Evolutionary conservation across 2,888 invertebrate species (phyloP).

Genomic region (Drosophila suboccidentalis): DNA sequence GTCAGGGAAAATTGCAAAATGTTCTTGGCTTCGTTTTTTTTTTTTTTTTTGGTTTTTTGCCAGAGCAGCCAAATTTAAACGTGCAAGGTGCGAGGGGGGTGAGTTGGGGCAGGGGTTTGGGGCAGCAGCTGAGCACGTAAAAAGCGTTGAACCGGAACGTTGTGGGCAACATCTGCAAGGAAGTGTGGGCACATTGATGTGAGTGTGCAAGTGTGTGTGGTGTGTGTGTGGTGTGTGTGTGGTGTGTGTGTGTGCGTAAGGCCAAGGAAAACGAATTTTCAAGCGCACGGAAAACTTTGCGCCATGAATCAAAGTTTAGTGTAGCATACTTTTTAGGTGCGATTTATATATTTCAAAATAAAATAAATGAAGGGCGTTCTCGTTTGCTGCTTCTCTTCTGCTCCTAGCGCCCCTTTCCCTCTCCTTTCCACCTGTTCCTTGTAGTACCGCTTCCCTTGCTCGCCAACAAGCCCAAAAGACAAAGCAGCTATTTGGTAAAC

Average conservation of each 20-base stretch:
- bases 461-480: slow-evolving; percentile 63
- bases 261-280: slow-evolving; percentile 76
- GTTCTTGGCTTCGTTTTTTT: slow-evolving; percentile 29
- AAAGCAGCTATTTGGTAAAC: slow-evolving; percentile 61
- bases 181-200: slow-evolving; percentile 49
- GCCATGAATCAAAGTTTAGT: slow-evolving; percentile 82
- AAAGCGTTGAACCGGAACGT: slow-evolving; percentile 80
- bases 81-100: slow-evolving; percentile 35
- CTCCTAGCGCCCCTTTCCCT: background rate
- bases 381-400: slow-evolving; percentile 19
- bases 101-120: slow-evolving; percentile 14
- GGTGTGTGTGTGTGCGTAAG: slow-evolving; percentile 61
- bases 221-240: slow-evolving; percentile 37
- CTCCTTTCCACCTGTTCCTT: too few relatives aligned
- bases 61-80: slow-evolving; percentile 51
- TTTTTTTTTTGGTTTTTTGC: slow-evolving; percentile 26
- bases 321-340: slow-evolving; percentile 82
- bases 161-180: slow-evolving; percentile 77
- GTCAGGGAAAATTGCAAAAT: slow-evolving; percentile 78
- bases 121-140: slow-evolving; percentile 79
- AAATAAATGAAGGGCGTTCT: slow-evolving; percentile 82
- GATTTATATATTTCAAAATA: slow-evolving; percentile 83
- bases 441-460: too few relatives aligned
- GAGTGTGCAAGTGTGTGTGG: slow-evolving; percentile 33
- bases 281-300: slow-evolving; percentile 76